Evolutionary conservation across 1,140 invertebrate genomes (phyloP), one percentile per base, ranked within the genome.

Genomic region (Gryllus bimaculatus): DNA sequence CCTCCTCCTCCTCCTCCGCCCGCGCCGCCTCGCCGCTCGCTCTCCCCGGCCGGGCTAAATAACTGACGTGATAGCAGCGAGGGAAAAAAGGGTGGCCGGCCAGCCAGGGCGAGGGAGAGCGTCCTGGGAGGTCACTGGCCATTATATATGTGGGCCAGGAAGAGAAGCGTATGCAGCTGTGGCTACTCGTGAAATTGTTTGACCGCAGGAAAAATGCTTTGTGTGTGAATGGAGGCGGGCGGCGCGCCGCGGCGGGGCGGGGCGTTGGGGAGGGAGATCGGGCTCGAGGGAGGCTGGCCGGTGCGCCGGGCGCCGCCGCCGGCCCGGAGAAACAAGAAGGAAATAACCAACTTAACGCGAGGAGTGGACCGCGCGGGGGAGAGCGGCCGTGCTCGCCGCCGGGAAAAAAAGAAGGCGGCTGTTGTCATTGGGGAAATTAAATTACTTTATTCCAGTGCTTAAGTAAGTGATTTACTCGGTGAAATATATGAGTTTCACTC

Each of bases 101-200:
- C 54, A 7, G 54, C 10, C 54, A 0, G 18, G 54, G 2, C 54
- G 18, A 66, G 10, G 10, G 54, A 66, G 54, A 10, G 54, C 54
- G 10, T 66, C 54, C 54, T 18, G 10, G 54, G 18, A 66, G 54
- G 54, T 66, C 54, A 66, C 10, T 66, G 54, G 54, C 54, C 54
- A 66, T 66, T 66, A 66, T 66, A 18, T 66, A 66, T 66, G 54
- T 66, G 54, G 54, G 54, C 54, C 54, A 66, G 54, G 54, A 66
- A 66, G 54, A 66, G 54, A 10, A 66, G 10, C 54, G 54, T 66
- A 66, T 66, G 54, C 54, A 18, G 10, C 54, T 10, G 54, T 66
- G 54, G 54, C 54, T 66, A 66, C 54, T 66, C 54, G 54, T 66
- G 54, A 66, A 66, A 66, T 66, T 66, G 54, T 66, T 66, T 66